phyloP scores from a whole-genome alignment of 2,113 vertebrate genomes.

The Campylorhamphus procurvoides region DNA sequence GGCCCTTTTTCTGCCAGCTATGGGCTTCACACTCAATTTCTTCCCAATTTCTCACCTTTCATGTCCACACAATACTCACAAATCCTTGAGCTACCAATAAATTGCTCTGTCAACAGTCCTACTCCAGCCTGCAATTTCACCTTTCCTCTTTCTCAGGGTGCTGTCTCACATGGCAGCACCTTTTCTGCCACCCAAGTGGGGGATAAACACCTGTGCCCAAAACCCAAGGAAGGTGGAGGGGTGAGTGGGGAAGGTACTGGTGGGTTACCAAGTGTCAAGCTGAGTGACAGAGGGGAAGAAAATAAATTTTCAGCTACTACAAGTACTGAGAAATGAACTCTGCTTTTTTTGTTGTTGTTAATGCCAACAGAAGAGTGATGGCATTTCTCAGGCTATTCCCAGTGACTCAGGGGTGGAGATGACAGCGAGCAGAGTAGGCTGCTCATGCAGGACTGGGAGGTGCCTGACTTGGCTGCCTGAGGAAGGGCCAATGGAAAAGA shows the following conservation, averaged over 20 bases:
- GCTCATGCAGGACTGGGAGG: neutral
- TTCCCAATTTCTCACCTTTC: neutral
- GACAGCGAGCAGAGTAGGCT: neutral
- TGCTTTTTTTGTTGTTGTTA: neutral
- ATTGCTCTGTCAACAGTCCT: neutral
- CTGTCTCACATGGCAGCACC: fast-evolving
- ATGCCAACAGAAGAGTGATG: neutral
- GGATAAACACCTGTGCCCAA: neutral
- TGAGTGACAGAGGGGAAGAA: neutral
- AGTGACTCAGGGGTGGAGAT: neutral
- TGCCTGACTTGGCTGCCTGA: neutral
- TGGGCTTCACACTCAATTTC: neutral
- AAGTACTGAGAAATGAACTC: neutral
- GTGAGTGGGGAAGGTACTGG: neutral
- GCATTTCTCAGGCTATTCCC: neutral
- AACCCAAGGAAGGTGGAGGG: fast-evolving
- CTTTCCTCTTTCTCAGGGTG: fast-evolving
- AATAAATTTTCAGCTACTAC: neutral
- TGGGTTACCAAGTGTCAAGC: neutral
- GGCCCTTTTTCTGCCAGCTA: neutral
- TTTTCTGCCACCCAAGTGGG: fast-evolving
- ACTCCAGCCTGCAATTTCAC: neutral
- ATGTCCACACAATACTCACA: neutral
- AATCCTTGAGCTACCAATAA: neutral
- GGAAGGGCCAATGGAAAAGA: neutral